Evolutionary conservation across 2,888 invertebrate genomes (phyloP).

Genomic region (Ecdyonurus torrentis): DNA sequence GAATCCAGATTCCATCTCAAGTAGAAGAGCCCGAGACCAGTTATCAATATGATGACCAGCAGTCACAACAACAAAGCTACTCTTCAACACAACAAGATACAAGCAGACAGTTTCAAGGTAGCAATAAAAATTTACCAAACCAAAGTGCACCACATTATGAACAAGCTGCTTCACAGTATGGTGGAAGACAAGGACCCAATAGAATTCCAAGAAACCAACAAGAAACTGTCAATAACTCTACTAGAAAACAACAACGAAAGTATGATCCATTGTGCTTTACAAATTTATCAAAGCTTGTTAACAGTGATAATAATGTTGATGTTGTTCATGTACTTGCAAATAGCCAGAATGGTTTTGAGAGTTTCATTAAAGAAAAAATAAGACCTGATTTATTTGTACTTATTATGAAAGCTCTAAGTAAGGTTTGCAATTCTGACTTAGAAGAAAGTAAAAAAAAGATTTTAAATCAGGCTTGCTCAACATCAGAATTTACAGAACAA

Average conservation of each 20-base stretch:
- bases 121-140: too few species aligned
- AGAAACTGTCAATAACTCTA: too few species aligned
- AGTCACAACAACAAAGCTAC: too few species aligned
- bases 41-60: too few species aligned
- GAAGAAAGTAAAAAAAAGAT: conserved; percentile 14
- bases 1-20: too few species aligned
- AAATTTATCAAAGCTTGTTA: background rate
- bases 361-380: conserved; percentile 27
- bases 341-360: conserved; percentile 29
- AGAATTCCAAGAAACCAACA: background rate
- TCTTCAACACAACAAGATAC: too few species aligned
- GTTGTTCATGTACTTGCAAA: conserved; percentile 21
- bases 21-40: too few species aligned
- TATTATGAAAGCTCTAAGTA: conserved; percentile 29
- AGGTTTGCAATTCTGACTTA: conserved; percentile 24
- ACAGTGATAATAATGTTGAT: background rate
- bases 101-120: too few species aligned
- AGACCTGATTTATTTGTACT: conserved; percentile 32
- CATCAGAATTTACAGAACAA: background rate
- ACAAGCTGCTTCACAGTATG: too few species aligned
- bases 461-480: conserved; percentile 13
- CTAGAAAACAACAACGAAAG: background rate
- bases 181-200: background rate
- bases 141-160: too few species aligned
- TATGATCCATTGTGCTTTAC: background rate